phyloP scores from a whole-genome alignment of 2,888 invertebrate genomes.

The Brassicogethes aeneus region DNA sequence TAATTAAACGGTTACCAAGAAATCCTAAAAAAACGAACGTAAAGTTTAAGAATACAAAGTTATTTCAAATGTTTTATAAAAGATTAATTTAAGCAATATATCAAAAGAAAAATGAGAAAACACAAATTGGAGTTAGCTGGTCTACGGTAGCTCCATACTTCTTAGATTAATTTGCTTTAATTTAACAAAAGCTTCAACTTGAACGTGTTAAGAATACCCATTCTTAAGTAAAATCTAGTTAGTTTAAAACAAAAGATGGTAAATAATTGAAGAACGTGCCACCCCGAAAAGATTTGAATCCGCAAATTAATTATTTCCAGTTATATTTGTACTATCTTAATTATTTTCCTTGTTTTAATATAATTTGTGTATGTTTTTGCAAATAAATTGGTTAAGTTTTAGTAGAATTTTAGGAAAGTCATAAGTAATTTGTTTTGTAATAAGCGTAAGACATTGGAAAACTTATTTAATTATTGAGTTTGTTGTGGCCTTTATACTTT shows the following conservation, averaged over 20 bases:
- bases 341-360: conserved; percentile 18
- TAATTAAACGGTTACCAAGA: not conserved
- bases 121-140: conserved; percentile 21
- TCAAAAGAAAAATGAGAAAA: conserved; percentile 21
- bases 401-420: no score
- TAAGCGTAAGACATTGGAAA: no score
- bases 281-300: conserved; percentile 25
- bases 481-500: no score
- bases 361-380: conserved; percentile 4
- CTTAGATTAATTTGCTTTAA: conserved; percentile 32
- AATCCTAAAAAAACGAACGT: not conserved
- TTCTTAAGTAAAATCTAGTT: conserved; percentile 28
- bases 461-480: no score
- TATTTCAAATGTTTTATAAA: conserved; percentile 2
- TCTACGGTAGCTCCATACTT: conserved; percentile 20
- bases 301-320: conserved; percentile 31
- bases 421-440: no score
- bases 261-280: conserved; percentile 35
- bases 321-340: conserved; percentile 26
- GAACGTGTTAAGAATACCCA: conserved; percentile 31
- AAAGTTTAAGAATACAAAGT: not conserved
- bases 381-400: no score
- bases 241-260: conserved; percentile 34
- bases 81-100: conserved; percentile 21
- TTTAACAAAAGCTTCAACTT: conserved; percentile 31